Percentiles rank a stretch among this genome's conserved stretches.
These are phyloP conservation scores for Drosophila melanosoma DNA, from an alignment of 2,888 invertebrate species.

Conservation along the genomic window DNA sequence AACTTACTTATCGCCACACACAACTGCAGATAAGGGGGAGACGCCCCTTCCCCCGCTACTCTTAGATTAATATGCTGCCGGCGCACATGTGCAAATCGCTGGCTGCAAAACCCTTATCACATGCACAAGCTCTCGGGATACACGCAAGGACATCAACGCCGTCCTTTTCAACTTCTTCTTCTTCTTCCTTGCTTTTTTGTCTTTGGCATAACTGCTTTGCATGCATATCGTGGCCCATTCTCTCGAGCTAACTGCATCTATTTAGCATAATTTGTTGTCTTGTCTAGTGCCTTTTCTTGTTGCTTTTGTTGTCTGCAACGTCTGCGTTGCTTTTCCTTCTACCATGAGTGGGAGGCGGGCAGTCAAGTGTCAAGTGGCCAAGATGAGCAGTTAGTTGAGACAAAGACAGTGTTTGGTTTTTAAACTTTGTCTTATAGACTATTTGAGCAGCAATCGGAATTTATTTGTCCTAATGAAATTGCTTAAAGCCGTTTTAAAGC, in stretches of 20 bases:
- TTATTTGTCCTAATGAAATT: constrained; percentile 14
- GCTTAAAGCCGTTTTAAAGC: background rate
- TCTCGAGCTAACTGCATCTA: constrained; percentile 67
- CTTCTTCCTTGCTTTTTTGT: background rate
- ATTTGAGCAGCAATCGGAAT: constrained; percentile 27
- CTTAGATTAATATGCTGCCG: constrained; percentile 50
- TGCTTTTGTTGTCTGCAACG: constrained; percentile 25
- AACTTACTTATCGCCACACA: constrained; percentile 63
- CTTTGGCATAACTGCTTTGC: constrained; percentile 56
- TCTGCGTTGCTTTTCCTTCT: constrained; percentile 16
- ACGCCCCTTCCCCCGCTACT: constrained; percentile 1
- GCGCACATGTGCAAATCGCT: constrained; percentile 45
- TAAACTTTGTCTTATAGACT: constrained; percentile 23
- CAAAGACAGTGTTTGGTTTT: constrained; percentile 48
- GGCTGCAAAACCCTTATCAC: constrained; percentile 71
- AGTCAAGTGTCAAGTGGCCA: constrained; percentile 55
- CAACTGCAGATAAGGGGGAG: constrained; percentile 9
- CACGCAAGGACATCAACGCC: background rate
- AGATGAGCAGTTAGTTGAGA: constrained; percentile 41
- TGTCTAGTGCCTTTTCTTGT: constrained; percentile 28
- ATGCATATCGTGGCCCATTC: constrained; percentile 63
- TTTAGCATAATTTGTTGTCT: constrained; percentile 76
- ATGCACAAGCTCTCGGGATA: constrained; percentile 24
- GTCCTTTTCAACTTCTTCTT: background rate
- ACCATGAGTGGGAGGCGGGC: constrained; percentile 27